These are phyloP conservation scores for Melanophora roralis DNA, from an alignment of 2,888 invertebrate species.

Conservation along the genomic window DNA sequence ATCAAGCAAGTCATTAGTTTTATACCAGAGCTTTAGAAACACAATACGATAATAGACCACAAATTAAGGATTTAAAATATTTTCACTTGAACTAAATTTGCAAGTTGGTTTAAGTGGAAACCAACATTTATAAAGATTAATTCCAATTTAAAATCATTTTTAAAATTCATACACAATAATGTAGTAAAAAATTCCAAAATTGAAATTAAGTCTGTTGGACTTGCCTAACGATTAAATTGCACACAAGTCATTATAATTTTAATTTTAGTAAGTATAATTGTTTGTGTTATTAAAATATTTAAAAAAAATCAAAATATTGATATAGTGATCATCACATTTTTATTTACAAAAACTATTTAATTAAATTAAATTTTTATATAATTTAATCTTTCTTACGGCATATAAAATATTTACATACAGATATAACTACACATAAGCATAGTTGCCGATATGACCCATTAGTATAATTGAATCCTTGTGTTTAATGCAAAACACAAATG, in stretches of 20 bases:
- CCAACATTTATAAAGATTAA: background rate
- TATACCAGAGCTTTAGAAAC: conserved; percentile 1
- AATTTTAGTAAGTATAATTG: too few relatives aligned
- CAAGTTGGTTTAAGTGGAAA: background rate
- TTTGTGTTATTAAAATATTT: too few relatives aligned
- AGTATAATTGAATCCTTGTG: conserved; percentile 72
- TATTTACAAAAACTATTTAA: background rate
- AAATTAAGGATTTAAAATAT: conserved; percentile 25
- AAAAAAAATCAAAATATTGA: too few relatives aligned
- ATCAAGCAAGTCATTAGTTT: conserved; percentile 5
- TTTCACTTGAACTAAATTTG: background rate
- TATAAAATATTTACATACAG: too few relatives aligned
- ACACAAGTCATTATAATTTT: too few relatives aligned
- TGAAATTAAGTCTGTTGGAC: too few relatives aligned
- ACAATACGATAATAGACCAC: conserved; percentile 12
- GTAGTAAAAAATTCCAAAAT: too few relatives aligned
- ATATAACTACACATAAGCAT: conserved; percentile 65
- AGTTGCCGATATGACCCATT: conserved; percentile 72
- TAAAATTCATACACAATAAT: too few relatives aligned
- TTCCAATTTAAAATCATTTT: too few relatives aligned
- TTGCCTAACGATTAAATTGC: too few relatives aligned
- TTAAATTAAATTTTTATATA: background rate
- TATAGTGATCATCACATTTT: background rate
- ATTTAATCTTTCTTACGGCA: background rate
- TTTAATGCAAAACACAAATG: conserved; percentile 71